Percentiles rank a stretch among this genome's conserved stretches.
These are phyloP conservation scores for Daptonema setosum DNA, from an alignment of 2,888 invertebrate species.

Conservation along the genomic window DNA sequence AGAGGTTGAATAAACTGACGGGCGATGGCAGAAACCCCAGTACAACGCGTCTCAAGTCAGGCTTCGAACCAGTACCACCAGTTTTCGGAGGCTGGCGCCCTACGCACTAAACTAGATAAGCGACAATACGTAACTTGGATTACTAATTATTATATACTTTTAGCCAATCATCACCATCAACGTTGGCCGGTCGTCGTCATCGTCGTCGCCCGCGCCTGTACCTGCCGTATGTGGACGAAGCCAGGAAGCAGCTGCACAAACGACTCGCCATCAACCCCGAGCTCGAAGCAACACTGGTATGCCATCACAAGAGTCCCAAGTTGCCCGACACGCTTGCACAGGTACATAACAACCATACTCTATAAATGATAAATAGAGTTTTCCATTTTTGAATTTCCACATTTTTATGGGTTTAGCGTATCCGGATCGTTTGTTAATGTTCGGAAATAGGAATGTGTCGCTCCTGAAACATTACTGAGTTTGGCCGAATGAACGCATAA, in stretches of 20 bases:
- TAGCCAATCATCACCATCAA: constrained; percentile 7
- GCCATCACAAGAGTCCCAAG: not conserved
- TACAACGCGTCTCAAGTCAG: too few relatives aligned
- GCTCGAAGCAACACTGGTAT: not conserved
- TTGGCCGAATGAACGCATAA: too few relatives aligned
- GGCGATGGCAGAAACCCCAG: too few relatives aligned
- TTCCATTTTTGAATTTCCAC: constrained; percentile 3
- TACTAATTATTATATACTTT: too few relatives aligned
- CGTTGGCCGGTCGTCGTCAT: constrained; percentile 13
- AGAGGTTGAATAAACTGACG: too few relatives aligned
- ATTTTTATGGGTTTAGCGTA: constrained; percentile 3
- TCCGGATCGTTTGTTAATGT: constrained; percentile 80
- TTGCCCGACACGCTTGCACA: not conserved
- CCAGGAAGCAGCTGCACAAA: constrained; percentile 25
- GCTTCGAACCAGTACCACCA: too few relatives aligned
- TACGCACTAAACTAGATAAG: too few relatives aligned
- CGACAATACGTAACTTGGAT: too few relatives aligned
- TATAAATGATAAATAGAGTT: not conserved
- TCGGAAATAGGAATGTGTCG: too few relatives aligned
- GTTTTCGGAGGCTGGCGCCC: too few relatives aligned
- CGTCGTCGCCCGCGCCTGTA: constrained; percentile 53
- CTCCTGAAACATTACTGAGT: too few relatives aligned
- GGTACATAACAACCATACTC: constrained; percentile 1
- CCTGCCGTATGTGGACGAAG: constrained; percentile 80
- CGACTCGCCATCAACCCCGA: constrained; percentile 3